Conservation (phyloP, 2,797 vertebrate species). For the Microctenopoma steveboyesi region DNA sequence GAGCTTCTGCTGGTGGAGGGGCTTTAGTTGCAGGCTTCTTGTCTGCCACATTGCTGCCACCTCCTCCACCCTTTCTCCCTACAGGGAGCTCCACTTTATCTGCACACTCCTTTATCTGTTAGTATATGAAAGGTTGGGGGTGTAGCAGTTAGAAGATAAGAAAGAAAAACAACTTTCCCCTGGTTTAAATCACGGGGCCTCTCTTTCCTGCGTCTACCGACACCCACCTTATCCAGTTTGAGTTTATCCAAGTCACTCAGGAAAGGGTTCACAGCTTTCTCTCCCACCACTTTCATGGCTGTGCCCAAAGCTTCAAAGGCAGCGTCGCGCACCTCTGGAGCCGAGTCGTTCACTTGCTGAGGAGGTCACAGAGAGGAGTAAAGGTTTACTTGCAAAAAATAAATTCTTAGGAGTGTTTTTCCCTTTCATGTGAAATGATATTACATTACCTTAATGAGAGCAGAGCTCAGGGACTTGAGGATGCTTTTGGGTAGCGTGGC, state of each 20-base stretch:
- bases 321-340: constrained; percentile 95
- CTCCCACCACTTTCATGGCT: constrained; percentile 95
- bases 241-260: constrained; percentile 95
- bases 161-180: neutral
- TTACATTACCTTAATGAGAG: constrained; percentile 91
- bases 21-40: constrained; percentile 87
- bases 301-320: constrained; percentile 97
- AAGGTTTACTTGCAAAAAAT: neutral
- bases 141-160: neutral
- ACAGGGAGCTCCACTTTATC: constrained; percentile 92
- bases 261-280: constrained; percentile 96
- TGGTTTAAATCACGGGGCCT: neutral
- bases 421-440: neutral
- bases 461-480: constrained; percentile 94
- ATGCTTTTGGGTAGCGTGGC: constrained; percentile 91
- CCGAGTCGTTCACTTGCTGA: constrained; percentile 98
- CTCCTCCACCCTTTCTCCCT: constrained; percentile 83
- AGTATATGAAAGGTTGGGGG: neutral
- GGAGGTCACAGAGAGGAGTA: neutral
- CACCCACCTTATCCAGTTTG: constrained; percentile 93
- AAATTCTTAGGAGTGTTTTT: too few species aligned
- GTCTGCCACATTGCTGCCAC: constrained; percentile 79
- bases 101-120: constrained; percentile 95
- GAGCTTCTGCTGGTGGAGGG: constrained; percentile 77
- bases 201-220: neutral